Evolutionary conservation across 2,888 invertebrate species (phyloP).

Genomic region (Galerucella calmariensis): DNA sequence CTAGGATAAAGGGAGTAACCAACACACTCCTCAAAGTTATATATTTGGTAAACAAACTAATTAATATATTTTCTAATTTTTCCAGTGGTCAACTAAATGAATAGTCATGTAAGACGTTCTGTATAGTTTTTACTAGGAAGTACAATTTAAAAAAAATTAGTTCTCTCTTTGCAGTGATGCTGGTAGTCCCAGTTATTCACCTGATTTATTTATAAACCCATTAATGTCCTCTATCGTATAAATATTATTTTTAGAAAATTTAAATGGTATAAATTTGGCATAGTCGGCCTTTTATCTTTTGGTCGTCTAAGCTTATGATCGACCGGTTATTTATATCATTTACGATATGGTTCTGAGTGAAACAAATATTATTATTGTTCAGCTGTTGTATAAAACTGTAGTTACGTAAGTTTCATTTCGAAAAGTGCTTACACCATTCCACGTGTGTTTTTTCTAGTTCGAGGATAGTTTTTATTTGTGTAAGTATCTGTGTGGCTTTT

Average conservation of each 20-base stretch:
- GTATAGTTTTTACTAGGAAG: background rate
- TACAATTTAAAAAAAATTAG: background rate
- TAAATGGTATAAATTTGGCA: constrained; percentile 36
- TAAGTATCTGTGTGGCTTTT: background rate
- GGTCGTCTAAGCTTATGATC: constrained; percentile 25
- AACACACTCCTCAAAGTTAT: too few species aligned
- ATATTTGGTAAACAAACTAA: too few species aligned
- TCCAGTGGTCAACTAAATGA: too few species aligned
- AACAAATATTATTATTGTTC: constrained; percentile 30
- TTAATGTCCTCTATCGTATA: constrained; percentile 9
- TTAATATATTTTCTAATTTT: too few species aligned
- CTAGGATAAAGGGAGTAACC: too few species aligned
- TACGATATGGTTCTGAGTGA: constrained; percentile 16
- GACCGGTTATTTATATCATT: constrained; percentile 32
- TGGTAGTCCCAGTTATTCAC: constrained; percentile 20
- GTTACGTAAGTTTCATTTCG: constrained; percentile 21
- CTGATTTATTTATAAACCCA: constrained; percentile 31
- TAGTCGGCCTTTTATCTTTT: constrained; percentile 30
- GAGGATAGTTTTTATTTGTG: background rate
- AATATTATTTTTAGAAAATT: constrained; percentile 40
- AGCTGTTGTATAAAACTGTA: constrained; percentile 22
- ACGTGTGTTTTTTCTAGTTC: background rate
- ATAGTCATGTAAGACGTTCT: too few species aligned
- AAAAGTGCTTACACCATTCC: constrained; percentile 6
- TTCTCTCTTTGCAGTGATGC: too few species aligned